A percentile compares a stretch with the other conserved stretches of the same genome.
Evolutionary conservation across 2,888 invertebrate species (phyloP).

Genomic region (Phalera bucephala): DNA sequence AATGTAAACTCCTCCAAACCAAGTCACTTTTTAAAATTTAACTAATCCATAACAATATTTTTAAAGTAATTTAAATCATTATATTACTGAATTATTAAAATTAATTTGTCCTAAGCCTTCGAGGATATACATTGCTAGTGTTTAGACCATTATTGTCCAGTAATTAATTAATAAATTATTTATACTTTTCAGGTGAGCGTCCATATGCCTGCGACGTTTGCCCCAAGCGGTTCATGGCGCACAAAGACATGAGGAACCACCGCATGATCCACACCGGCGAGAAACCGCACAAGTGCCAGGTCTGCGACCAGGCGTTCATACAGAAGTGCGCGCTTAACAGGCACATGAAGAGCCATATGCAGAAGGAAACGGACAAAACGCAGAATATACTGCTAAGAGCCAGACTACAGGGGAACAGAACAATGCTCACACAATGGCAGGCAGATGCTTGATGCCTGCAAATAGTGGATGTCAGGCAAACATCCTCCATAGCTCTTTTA

Average conservation of each 20-base stretch:
- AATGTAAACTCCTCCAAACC: no score
- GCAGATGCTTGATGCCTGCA: no score
- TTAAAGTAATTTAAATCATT: no score
- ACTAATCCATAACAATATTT: no score
- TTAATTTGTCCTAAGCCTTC: no score
- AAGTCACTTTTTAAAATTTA: no score
- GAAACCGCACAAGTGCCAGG: slow-evolving; percentile 94
- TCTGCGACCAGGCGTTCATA: slow-evolving; percentile 96
- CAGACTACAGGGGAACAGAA: slow-evolving; percentile 13
- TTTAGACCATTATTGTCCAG: no score
- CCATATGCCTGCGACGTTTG: slow-evolving; percentile 94
- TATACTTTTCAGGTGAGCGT: slow-evolving; percentile 84
- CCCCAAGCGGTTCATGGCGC: slow-evolving; percentile 95
- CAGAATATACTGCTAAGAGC: slow-evolving; percentile 24
- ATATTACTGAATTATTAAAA: no score
- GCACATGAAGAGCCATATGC: slow-evolving; percentile 88
- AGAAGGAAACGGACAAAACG: slow-evolving; percentile 30
- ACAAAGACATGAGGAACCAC: slow-evolving; percentile 96
- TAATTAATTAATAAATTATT: no score
- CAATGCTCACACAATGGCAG: slow-evolving; percentile 23
- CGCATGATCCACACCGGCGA: slow-evolving; percentile 95
- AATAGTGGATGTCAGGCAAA: no score
- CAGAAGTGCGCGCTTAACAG: slow-evolving; percentile 96
- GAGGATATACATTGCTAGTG: no score
- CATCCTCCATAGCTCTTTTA: no score